Evolutionary conservation across 2,888 invertebrate genomes (phyloP), one percentile per base, ranked within the genome.

Genomic region (Sarcophaga subvicina): DNA sequence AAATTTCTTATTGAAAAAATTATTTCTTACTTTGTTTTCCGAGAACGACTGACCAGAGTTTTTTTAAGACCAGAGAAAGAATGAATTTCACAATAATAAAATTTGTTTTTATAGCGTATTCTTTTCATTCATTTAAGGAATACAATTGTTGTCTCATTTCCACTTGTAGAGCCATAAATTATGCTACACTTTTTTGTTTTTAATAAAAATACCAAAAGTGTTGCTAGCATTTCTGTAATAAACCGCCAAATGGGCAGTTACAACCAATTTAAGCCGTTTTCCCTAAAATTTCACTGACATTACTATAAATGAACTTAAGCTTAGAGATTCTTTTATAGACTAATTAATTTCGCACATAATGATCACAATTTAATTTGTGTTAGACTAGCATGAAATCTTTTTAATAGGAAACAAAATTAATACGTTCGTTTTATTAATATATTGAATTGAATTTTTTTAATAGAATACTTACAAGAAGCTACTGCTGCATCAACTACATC

Each of bases 401-500:
- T 54, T 54, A 54, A 54, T 54, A 54, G 4, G 37, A 37, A 37
- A 10, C 2, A 37, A 54, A 54, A 54, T 54, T 14, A 54, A 54
- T 54, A 14, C 1, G 17, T 54, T 4, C 17, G 17, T 54, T 54
- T 54, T 17, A 22, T 17, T 54, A 54, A 54, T 17, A 54, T 54
- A 17, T 54, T 54, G 4, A 17, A 54, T 54, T 14, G 37, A 54
- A 54, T 17, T 14, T 54, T 64, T 47, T 63, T 22, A 83, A 80
- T 90, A 92, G 92, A 92, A 91, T 92, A 91, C 89, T 90, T 92
- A 88, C 91, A 92, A 90, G 89, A 90, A 88, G 89, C 90, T 88
- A 88, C 91, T 89, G 71, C 91, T 89, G 66, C 91, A 90, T 76
- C 85, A 82, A 87, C 86, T 70, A 82, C 88, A 88, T 82, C 88